Base-by-base conservation (phyloP, 2,888 invertebrate genomes). In the Trissolcus japonicus region DNA sequence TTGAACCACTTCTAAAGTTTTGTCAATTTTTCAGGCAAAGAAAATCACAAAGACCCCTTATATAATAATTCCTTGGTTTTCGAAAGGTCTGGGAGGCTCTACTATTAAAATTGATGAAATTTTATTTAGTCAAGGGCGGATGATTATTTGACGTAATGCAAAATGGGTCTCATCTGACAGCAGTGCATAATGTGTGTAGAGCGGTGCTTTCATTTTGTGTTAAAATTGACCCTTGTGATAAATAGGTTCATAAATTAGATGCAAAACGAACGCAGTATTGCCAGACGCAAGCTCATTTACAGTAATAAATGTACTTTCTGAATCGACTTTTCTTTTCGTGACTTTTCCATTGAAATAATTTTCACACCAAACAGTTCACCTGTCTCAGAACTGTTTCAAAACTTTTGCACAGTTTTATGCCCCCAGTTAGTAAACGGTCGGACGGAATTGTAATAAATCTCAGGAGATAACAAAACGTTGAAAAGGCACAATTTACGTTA, bases 221-320 rank as follows among this genome's bases (percentile, higher is more conserved):
- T 69, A 48, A 62, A 69, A 69, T 62, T 69, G 68, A 60, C 55
- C 55, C 61, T 61, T 1, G 68, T 48, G 54, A 69, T 69, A 60
- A 68, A 68, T 60, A 54, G 54, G 46, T 41, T 48, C 55, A 61
- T 69, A 61, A 61, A 69, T 69, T 61, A 61, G 61, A 55, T 51
- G 35, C 46, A 60, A 55, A 69, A 68, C 61, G 55, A 48, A 55
- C n/a, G 21, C 53, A 16, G 48, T 43, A 11, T 19, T 60, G 50
- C 50, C 66, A 57, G 55, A 69, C 25, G 43, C 25, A 48, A 61
- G 61, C 61, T 69, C 60, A 61, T 69, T 61, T 69, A 16, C 46
- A 61, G 50, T 41, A 61, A 61, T 69, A 61, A 69, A 69, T 55
- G 61, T 41, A 55, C 25, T 69, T 61, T 40, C 41, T 46, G 17